Evolutionary conservation across 2,888 invertebrate species (phyloP), one percentile per base, ranked within the genome.

Genomic region (Rhyacophila evoluta): DNA sequence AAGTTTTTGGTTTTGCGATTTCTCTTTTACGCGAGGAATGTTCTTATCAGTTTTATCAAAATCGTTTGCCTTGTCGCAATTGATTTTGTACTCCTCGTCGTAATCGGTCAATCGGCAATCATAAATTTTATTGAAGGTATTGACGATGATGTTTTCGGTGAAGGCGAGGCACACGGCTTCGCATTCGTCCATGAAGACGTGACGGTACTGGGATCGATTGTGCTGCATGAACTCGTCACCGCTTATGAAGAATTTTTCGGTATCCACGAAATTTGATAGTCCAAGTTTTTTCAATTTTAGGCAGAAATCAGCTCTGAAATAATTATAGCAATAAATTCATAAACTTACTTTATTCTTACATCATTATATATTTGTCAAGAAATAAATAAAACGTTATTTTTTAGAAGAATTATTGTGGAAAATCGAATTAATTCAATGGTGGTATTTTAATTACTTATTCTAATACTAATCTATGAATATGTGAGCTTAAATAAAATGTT

Each of bases 111-210:
- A 25, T 81, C 81, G 72, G 75, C 85, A 85, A 73, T 85, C 85
- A 2, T 84, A 85, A 5, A 83, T 83, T 67, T 85, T 85, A 55
- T 85, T 79, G 15, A 85, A 80, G 1, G 85, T 86, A 8, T 83
- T 81, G 11, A 82, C 75, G 41, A 85, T 84, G 15, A 86, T 85
- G 8, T 80, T 79, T 19, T 82, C 81, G 39, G 85, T 83, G 75
- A 86, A 85, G 4, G 85, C 83, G 15, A 86, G 79, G 81, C 85
- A 85, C 1, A 85, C 83, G 0, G 85, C 86, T 82, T 86, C 86
- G 3, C 85, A 83, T 84, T 86, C 86, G 74, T 86, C 86, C 85
- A 86, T 85, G 77, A 86, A 86, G 38, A 86, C 83, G 79, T 86
- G 86, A 74, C 84, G 85, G 81, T 86, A 86, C 27, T 82, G 83